Conservation (phyloP, 2,888 invertebrate genomes). For the Drosophila ustulata region DNA sequence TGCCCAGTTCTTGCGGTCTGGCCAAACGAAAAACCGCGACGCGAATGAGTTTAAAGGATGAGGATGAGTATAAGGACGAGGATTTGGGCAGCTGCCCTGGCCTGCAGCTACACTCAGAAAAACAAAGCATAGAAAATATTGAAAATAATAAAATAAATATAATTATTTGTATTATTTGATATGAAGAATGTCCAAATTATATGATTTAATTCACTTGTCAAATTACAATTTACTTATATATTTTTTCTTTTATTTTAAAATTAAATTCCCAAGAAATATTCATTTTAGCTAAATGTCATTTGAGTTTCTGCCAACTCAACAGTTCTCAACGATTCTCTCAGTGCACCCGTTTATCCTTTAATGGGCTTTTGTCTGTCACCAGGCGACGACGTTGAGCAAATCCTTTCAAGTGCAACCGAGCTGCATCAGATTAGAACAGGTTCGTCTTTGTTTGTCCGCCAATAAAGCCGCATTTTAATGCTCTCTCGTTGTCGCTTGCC, state of each 20-base stretch:
- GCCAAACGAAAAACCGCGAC: conserved; percentile 57
- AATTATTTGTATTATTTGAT: no score
- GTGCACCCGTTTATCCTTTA: conserved; percentile 69
- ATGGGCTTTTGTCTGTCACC: conserved; percentile 76
- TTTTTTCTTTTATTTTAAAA: no score
- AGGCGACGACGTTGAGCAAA: conserved; percentile 53
- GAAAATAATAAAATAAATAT: no score
- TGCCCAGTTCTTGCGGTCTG: conserved; percentile 56
- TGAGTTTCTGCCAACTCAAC: background rate
- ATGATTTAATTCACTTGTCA: no score
- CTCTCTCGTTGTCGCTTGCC: conserved; percentile 17
- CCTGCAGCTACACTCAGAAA: conserved; percentile 19
- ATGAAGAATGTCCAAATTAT: no score
- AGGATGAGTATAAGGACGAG: conserved; percentile 16
- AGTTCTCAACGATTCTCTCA: conserved; percentile 5
- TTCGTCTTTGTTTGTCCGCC: conserved; percentile 63
- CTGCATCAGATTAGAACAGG: conserved; percentile 81
- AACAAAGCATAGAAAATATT: background rate
- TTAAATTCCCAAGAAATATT: background rate
- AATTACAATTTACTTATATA: no score
- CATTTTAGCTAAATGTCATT: background rate
- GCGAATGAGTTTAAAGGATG: conserved; percentile 48
- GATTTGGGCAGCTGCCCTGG: conserved; percentile 47
- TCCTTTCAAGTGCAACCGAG: conserved; percentile 80
- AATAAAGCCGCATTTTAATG: conserved; percentile 59